Conservation (phyloP, 2,888 invertebrate species). For the Drosophila tanythrix region DNA sequence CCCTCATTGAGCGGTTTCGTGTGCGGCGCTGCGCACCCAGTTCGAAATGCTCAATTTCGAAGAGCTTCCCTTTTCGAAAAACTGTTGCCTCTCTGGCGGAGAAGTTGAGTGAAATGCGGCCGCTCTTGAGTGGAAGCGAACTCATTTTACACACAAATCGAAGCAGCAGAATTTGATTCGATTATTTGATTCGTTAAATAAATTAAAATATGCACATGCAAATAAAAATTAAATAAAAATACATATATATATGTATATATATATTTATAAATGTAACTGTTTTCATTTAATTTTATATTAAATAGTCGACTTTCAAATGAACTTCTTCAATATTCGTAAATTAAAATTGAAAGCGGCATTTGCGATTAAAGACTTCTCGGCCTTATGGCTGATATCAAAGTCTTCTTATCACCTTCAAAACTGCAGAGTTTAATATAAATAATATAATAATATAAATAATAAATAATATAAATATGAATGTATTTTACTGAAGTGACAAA, state of each 20-base stretch:
- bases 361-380: background rate
- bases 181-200: background rate
- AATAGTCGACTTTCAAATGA: background rate
- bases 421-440: too few relatives aligned
- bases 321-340: background rate
- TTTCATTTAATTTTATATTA: background rate
- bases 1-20: slow-evolving; percentile 56
- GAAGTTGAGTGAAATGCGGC: slow-evolving; percentile 45
- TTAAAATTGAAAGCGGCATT: background rate
- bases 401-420: background rate
- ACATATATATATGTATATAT: background rate
- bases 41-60: slow-evolving; percentile 50
- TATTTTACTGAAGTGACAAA: background rate
- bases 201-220: background rate
- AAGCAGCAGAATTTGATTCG: background rate
- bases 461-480: too few relatives aligned
- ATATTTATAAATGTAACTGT: background rate
- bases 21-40: slow-evolving; percentile 5
- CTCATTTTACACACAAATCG: slow-evolving; percentile 3
- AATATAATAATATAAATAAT: too few relatives aligned
- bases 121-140: slow-evolving; percentile 37
- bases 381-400: background rate
- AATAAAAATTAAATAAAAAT: background rate
- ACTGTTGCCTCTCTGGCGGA: slow-evolving; percentile 30
- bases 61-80: slow-evolving; percentile 55